phyloP scores from a whole-genome alignment of 35 echinoderm and acorn worm genomes.

The Heliocidaris tuberculata region DNA sequence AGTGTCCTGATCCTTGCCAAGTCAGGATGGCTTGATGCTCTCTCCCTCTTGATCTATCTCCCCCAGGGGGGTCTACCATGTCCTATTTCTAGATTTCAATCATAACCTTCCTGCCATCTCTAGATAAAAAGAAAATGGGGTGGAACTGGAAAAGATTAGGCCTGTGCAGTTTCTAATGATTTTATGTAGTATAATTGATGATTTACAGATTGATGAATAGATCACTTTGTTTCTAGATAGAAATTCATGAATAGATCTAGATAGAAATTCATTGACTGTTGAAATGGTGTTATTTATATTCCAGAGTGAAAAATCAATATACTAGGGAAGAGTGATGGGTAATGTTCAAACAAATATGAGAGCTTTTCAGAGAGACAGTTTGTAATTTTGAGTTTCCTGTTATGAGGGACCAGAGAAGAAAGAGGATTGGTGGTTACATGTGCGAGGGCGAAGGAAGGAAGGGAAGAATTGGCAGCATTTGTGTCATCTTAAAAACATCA shows the following conservation, averaged over 20 bases:
- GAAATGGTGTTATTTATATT: not conserved
- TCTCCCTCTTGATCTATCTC: not conserved
- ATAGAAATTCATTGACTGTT: not conserved
- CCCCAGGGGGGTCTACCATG: not conserved
- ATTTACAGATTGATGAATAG: not conserved
- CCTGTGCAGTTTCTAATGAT: not conserved
- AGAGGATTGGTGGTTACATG: conserved; percentile 31
- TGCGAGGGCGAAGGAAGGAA: conserved; percentile 50
- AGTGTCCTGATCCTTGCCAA: not conserved
- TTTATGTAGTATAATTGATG: not conserved
- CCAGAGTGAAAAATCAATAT: not conserved
- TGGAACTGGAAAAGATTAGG: not conserved
- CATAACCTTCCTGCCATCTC: not conserved
- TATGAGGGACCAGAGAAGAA: conserved; percentile 37
- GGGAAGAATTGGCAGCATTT: conserved; percentile 45
- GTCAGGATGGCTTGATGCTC: not conserved
- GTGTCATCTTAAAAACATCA: conserved; percentile 48
- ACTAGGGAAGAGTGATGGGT: not conserved
- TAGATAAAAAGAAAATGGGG: not conserved
- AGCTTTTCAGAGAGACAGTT: not conserved
- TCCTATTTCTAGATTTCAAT: not conserved
- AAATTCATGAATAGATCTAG: too few relatives aligned
- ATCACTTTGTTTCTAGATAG: too few relatives aligned
- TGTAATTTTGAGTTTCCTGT: conserved; percentile 44
- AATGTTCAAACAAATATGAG: not conserved